Evolutionary conservation across 1,140 invertebrate genomes (phyloP).

Genomic region (Periplaneta americana): DNA sequence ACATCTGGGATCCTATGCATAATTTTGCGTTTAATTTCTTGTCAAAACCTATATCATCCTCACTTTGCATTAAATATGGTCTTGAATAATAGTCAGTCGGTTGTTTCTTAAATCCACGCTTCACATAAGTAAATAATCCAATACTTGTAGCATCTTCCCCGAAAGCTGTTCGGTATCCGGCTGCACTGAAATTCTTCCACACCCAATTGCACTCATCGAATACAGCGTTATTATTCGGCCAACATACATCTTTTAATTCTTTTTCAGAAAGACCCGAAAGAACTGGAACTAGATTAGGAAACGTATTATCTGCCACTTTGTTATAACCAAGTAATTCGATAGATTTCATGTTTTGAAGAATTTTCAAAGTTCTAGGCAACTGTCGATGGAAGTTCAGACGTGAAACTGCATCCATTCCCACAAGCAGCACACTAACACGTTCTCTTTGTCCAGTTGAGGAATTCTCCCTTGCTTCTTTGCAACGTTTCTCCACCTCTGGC

Average conservation of each 20-base stretch:
- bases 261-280: slow-evolving; percentile 56
- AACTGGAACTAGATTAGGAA: slow-evolving; percentile 71
- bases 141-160: slow-evolving; percentile 50
- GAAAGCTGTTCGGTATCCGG: slow-evolving; percentile 47
- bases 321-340: slow-evolving; percentile 73
- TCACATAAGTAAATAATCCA: slow-evolving; percentile 50
- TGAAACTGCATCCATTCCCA: slow-evolving; percentile 85
- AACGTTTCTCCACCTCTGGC: slow-evolving; percentile 36
- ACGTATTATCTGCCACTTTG: slow-evolving; percentile 80
- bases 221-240: slow-evolving; percentile 35
- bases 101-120: slow-evolving; percentile 44
- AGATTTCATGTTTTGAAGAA: slow-evolving; percentile 43
- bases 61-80: slow-evolving; percentile 40
- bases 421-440: slow-evolving; percentile 59
- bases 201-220: slow-evolving; percentile 55
- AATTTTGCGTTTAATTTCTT: slow-evolving; percentile 43
- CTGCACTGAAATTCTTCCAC: slow-evolving; percentile 46
- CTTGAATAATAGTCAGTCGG: slow-evolving; percentile 55
- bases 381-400: slow-evolving; percentile 77
- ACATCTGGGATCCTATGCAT: slow-evolving; percentile 44
- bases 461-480: slow-evolving; percentile 22
- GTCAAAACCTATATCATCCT: slow-evolving; percentile 42
- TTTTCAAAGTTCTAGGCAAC: slow-evolving; percentile 63
- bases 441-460: slow-evolving; percentile 22
- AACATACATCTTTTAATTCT: slow-evolving; percentile 56